phyloP scores from a whole-genome alignment of 2,113 vertebrate genomes.

The Odobenus rosmarus region DNA sequence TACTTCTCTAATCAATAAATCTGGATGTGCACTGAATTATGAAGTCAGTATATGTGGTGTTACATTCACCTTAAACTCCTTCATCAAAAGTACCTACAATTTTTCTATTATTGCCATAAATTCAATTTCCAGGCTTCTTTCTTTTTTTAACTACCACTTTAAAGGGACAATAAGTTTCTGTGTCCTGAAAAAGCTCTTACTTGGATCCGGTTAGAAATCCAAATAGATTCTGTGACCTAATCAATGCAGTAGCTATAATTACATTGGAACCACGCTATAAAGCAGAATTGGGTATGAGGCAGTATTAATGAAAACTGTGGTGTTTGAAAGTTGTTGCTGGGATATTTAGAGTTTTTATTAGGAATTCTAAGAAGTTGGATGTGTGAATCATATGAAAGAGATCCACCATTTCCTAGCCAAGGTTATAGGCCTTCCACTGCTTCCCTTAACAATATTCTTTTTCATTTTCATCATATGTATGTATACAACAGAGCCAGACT shows the following conservation, averaged over 20 bases:
- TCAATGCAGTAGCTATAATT: slow-evolving; percentile 56
- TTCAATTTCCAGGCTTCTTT: slow-evolving; percentile 61
- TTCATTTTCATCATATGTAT: neutral
- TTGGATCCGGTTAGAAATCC: slow-evolving; percentile 59
- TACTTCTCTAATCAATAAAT: slow-evolving; percentile 77
- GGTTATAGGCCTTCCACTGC: neutral
- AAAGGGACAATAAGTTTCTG: slow-evolving; percentile 54
- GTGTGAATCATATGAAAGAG: neutral
- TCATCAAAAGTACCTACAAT: slow-evolving; percentile 69
- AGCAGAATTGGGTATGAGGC: slow-evolving; percentile 36
- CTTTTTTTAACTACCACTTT: slow-evolving; percentile 64
- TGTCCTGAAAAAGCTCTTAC: slow-evolving; percentile 13
- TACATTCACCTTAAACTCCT: slow-evolving; percentile 72
- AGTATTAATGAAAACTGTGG: slow-evolving; percentile 43
- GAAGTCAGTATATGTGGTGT: slow-evolving; percentile 70
- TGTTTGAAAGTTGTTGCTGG: slow-evolving; percentile 55
- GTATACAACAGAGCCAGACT: neutral
- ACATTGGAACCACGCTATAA: neutral
- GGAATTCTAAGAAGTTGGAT: slow-evolving; percentile 24
- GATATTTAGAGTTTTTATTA: slow-evolving; percentile 49
- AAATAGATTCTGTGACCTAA: slow-evolving; percentile 32
- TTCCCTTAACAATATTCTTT: slow-evolving; percentile 33
- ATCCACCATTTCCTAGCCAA: slow-evolving; percentile 30
- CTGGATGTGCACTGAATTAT: slow-evolving; percentile 73
- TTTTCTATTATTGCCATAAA: slow-evolving; percentile 75